Conservation (phyloP, 2,888 invertebrate species). For the Crematogaster levior region DNA sequence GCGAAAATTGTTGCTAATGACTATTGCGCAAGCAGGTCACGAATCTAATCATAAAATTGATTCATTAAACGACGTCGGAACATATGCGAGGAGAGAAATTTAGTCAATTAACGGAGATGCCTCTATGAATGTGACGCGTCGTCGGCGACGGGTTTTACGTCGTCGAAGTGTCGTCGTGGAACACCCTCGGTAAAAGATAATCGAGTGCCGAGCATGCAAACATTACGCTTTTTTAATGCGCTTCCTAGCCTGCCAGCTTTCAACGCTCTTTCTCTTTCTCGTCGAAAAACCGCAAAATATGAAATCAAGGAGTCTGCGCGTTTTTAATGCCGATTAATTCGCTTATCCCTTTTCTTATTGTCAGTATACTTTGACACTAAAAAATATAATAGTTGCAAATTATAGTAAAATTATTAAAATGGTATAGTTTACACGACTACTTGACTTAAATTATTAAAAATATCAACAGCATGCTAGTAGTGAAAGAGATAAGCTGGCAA, state of each 20-base stretch:
- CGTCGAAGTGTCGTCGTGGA: conserved; percentile 65
- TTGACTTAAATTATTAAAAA: background rate
- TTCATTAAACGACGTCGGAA: conserved; percentile 29
- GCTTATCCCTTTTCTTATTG: conserved; percentile 12
- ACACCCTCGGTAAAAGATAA: conserved; percentile 46
- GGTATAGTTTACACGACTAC: background rate
- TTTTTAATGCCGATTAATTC: background rate
- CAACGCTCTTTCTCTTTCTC: conserved; percentile 44
- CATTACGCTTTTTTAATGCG: conserved; percentile 68
- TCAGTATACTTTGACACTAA: background rate
- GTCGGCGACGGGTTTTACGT: conserved; percentile 44
- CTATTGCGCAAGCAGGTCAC: conserved; percentile 33
- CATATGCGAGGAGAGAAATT: conserved; percentile 73
- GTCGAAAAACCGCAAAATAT: conserved; percentile 5
- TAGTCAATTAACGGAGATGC: conserved; percentile 85
- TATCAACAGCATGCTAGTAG: background rate
- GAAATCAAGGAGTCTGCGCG: background rate
- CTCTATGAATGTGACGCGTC: conserved; percentile 79
- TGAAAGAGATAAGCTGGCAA: background rate
- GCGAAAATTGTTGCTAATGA: conserved; percentile 57
- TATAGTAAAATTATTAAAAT: conserved; percentile 13
- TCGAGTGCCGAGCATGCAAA: conserved; percentile 64
- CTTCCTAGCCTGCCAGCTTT: conserved; percentile 74
- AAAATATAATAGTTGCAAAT: background rate
- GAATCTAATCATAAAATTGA: conserved; percentile 35